Percentiles rank a stretch among this genome's conserved stretches.
Evolutionary conservation across 2,797 vertebrate species (phyloP).

Genomic region (Anguilla megastoma): DNA sequence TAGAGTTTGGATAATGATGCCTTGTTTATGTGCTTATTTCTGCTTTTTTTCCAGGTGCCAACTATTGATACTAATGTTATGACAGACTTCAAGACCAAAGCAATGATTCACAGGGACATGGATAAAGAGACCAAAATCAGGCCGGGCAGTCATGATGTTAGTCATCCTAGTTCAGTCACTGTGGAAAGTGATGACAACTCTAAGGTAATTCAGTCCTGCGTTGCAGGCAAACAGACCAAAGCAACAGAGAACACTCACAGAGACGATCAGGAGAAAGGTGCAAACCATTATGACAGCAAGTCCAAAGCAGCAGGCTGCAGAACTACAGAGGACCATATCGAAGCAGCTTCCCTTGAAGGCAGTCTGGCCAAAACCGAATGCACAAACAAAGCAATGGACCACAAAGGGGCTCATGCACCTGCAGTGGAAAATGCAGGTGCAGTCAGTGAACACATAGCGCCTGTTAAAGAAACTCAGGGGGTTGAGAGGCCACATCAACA

Average conservation of each 20-base stretch:
- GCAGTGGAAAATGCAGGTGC: not conserved
- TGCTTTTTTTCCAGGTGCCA: slow-evolving; percentile 20
- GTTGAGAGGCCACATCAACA: not conserved
- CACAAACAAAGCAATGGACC: slow-evolving; percentile 27
- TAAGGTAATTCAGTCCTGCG: slow-evolving; percentile 43
- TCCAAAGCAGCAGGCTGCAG: slow-evolving; percentile 35
- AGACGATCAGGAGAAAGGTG: slow-evolving; percentile 28
- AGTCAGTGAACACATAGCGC: not conserved
- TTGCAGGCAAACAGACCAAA: slow-evolving; percentile 45
- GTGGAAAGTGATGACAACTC: slow-evolving; percentile 7
- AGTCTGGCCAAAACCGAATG: slow-evolving; percentile 11
- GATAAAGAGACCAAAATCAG: slow-evolving; percentile 2
- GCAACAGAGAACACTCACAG: slow-evolving; percentile 22
- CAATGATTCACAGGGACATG: not conserved
- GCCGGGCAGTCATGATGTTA: not conserved
- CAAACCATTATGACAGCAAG: slow-evolving; percentile 18
- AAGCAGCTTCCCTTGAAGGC: slow-evolving; percentile 21
- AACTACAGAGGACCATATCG: slow-evolving; percentile 3
- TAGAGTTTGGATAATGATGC: not conserved
- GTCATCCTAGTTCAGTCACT: not conserved
- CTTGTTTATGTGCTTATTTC: not conserved
- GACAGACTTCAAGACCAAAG: slow-evolving; percentile 23
- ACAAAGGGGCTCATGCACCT: slow-evolving; percentile 6
- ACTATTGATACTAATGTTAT: slow-evolving; percentile 3
- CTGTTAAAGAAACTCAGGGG: not conserved